Conservation (phyloP, 2,888 invertebrate species). For the Cancer borealis region DNA sequence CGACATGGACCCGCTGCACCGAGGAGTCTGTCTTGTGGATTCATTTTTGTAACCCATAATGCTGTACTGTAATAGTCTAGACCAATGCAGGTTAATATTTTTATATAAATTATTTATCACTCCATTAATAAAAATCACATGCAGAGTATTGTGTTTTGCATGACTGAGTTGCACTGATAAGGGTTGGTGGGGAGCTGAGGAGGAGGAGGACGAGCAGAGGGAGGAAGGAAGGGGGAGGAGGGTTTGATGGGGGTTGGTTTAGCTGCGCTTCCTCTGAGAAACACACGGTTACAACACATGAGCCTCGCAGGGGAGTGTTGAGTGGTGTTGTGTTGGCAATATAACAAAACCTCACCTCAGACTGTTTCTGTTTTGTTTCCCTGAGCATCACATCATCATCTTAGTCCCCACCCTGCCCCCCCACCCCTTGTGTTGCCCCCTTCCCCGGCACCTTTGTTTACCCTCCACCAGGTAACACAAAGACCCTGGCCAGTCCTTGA, state of each 20-base stretch:
- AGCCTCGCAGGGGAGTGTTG: too few relatives aligned
- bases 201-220: not conserved
- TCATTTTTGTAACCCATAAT: constrained; percentile 63
- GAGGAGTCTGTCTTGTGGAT: constrained; percentile 35
- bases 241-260: not conserved
- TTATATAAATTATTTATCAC: constrained; percentile 73
- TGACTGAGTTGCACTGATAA: constrained; percentile 48
- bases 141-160: constrained; percentile 69
- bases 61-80: constrained; percentile 65
- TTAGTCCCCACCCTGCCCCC: not conserved
- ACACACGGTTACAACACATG: not conserved
- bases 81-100: constrained; percentile 71
- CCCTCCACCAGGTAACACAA: not conserved
- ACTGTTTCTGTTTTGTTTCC: too few relatives aligned
- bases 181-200: not conserved
- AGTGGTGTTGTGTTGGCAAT: not conserved
- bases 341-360: too few relatives aligned
- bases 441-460: not conserved
- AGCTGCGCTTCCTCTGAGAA: not conserved
- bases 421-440: not conserved
- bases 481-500: not conserved
- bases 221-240: not conserved
- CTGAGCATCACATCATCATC: too few relatives aligned
- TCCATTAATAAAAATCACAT: constrained; percentile 69
- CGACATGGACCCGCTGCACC: not conserved